A percentile compares a stretch with the other conserved stretches of the same genome.
These are phyloP conservation scores for Tragelaphus imberbis DNA, from an alignment of 2,113 vertebrate species.

Conservation along the genomic window DNA sequence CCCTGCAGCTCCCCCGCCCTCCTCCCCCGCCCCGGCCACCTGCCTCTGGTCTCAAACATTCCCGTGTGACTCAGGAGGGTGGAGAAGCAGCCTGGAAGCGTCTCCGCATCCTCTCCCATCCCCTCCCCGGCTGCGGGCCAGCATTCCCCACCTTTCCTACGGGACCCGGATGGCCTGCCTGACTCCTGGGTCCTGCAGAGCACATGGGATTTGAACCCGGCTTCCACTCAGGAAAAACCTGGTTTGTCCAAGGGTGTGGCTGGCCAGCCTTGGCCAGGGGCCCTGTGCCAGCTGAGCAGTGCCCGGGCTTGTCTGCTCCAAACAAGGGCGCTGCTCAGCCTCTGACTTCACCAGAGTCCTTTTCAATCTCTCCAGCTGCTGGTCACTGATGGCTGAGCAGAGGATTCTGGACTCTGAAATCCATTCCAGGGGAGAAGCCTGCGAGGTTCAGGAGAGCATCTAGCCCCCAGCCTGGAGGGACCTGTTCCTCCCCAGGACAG, in stretches of 20 bases:
- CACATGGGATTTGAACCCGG: neutral
- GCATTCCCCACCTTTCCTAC: conserved; percentile 14
- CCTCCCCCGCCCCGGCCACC: neutral
- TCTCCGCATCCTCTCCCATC: conserved; percentile 22
- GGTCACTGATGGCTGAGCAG: neutral
- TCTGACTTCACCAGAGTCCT: neutral
- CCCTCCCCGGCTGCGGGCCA: neutral
- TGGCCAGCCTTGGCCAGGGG: neutral
- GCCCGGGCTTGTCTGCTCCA: neutral
- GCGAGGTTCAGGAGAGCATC: neutral
- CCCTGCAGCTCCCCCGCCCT: neutral
- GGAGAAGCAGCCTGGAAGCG: conserved; percentile 4
- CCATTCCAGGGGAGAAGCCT: neutral
- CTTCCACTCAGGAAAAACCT: conserved; percentile 50
- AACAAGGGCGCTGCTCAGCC: neutral
- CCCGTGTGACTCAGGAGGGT: conserved; percentile 61
- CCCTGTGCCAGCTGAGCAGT: neutral
- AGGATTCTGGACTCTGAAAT: neutral
- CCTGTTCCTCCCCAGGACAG: neutral
- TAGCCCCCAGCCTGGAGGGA: neutral
- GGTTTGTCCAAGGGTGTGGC: conserved; percentile 23
- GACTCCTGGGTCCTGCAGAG: neutral
- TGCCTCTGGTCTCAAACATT: conserved; percentile 1
- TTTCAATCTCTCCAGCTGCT: neutral
- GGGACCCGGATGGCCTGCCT: conserved; percentile 15